Conservation (phyloP, 2,113 vertebrate genomes). For the Nycticorax nycticorax region DNA sequence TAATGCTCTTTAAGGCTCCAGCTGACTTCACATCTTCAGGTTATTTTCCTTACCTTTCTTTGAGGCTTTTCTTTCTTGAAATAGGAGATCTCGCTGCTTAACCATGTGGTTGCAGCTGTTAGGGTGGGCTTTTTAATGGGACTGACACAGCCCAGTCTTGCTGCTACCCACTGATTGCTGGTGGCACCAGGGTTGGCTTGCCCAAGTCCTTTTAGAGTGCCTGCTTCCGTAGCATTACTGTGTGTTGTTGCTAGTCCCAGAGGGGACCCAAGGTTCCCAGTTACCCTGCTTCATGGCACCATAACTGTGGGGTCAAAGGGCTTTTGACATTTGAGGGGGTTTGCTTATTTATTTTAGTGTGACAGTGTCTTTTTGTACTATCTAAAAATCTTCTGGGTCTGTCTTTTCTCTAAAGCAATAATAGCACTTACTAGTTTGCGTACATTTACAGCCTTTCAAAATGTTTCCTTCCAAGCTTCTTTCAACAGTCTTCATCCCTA, state of each 20-base stretch:
- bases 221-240: background rate
- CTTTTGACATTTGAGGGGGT: background rate
- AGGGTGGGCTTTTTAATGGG: background rate
- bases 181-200: background rate
- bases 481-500: background rate
- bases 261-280: background rate
- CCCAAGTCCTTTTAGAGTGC: background rate
- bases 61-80: background rate
- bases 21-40: background rate
- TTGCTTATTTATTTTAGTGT: background rate
- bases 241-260: background rate
- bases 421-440: background rate
- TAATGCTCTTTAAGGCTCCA: background rate
- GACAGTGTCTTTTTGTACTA: rapidly evolving
- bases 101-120: rapidly evolving
- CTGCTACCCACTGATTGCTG: background rate
- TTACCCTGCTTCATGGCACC: background rate
- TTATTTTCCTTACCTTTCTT: background rate
- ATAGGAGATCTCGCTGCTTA: background rate
- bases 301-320: background rate
- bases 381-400: background rate
- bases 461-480: background rate
- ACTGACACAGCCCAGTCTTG: background rate
- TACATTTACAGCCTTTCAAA: background rate
- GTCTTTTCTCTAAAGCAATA: background rate